phyloP scores from a whole-genome alignment of 2,113 vertebrate genomes.

The Gavialis gangeticus region DNA sequence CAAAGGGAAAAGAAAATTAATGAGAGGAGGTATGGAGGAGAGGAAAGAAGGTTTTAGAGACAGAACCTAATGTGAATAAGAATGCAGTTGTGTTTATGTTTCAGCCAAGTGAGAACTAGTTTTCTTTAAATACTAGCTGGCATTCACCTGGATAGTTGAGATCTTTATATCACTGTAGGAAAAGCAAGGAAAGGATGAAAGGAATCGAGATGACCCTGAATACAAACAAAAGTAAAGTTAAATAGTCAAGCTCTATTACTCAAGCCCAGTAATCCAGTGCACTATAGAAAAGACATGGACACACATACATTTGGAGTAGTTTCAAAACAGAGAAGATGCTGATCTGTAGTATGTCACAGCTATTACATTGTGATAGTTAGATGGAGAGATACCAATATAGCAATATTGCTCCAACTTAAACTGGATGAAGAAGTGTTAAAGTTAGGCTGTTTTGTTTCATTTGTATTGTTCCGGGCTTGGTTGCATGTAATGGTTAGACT shows the following conservation, averaged over 20 bases:
- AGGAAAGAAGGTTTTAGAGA: constrained; percentile 1
- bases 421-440: no score
- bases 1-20: not conserved
- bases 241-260: constrained; percentile 16
- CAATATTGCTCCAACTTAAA: no score
- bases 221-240: not conserved
- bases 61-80: not conserved
- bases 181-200: not conserved
- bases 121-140: not conserved
- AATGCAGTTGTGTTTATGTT: not conserved
- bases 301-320: no score
- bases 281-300: not conserved
- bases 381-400: no score
- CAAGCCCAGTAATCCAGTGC: not conserved
- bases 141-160: constrained; percentile 11
- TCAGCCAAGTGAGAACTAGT: not conserved
- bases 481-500: no score
- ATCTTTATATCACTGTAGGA: not conserved
- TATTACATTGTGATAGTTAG: no score
- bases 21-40: not conserved
- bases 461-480: no score
- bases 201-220: not conserved
- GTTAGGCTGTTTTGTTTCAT: no score
- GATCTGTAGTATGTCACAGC: no score
- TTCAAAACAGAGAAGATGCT: no score